Percentiles rank a stretch among this genome's conserved stretches.
These are phyloP conservation scores for Sesamia inferens DNA, from an alignment of 2,888 invertebrate species.

Conservation along the genomic window DNA sequence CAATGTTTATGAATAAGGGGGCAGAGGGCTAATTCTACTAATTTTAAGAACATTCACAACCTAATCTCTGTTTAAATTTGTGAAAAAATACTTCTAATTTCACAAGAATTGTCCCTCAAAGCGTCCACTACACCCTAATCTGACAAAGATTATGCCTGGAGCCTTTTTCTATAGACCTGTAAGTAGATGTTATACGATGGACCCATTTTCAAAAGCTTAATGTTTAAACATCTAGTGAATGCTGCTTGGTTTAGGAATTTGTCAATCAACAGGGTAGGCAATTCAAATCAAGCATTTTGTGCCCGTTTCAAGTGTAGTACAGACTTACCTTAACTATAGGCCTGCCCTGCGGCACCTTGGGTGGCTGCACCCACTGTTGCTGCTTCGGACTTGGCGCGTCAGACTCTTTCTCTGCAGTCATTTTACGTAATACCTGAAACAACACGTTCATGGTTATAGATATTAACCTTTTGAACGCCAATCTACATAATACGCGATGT, in stretches of 20 bases:
- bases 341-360: conserved; percentile 86
- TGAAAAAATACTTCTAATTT: too few relatives aligned
- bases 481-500: too few relatives aligned
- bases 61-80: too few relatives aligned
- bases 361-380: conserved; percentile 81
- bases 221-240: neutral
- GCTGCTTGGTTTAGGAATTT: neutral
- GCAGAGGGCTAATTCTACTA: too few relatives aligned
- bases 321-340: conserved; percentile 87
- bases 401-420: conserved; percentile 97
- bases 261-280: neutral
- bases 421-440: conserved; percentile 94
- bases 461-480: too few relatives aligned
- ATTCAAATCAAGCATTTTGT: neutral
- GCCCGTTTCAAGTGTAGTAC: too few relatives aligned
- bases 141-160: too few relatives aligned
- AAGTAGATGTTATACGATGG: neutral
- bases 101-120: too few relatives aligned
- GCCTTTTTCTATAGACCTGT: neutral
- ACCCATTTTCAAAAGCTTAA: neutral
- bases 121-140: too few relatives aligned
- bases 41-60: too few relatives aligned
- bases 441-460: neutral
- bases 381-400: conserved; percentile 87
- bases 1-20: too few relatives aligned